phyloP scores from a whole-genome alignment of 1,140 invertebrate species.

The Habropoda laboriosa region DNA sequence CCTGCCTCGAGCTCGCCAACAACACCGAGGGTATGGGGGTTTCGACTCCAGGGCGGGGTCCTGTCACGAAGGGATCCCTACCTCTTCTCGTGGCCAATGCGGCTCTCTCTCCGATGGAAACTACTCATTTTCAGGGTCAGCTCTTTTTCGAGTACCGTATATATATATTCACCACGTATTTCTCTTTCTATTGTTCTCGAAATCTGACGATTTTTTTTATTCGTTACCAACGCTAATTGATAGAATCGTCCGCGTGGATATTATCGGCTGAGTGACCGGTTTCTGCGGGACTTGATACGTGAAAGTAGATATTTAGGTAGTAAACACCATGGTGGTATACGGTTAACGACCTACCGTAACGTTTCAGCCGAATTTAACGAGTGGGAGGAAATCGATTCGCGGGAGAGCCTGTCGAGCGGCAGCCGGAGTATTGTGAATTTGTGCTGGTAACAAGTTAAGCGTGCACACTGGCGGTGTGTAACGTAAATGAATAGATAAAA shows the following conservation, averaged over 20 bases:
- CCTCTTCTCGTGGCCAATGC: constrained; percentile 1
- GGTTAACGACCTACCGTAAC: constrained; percentile 49
- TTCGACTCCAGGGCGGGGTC: constrained; percentile 58
- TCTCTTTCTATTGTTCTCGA: no score
- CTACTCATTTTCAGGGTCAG: constrained; percentile 42
- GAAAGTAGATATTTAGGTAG: background rate
- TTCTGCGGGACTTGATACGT: background rate
- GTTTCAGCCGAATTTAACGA: constrained; percentile 30
- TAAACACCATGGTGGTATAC: background rate
- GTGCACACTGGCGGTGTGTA: background rate
- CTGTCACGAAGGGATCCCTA: constrained; percentile 51
- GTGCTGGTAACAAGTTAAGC: background rate
- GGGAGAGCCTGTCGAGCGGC: background rate
- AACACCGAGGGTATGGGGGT: constrained; percentile 39
- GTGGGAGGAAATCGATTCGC: constrained; percentile 38
- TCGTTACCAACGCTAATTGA: background rate
- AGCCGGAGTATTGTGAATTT: background rate
- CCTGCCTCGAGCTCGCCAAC: constrained; percentile 50
- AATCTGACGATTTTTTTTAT: no score
- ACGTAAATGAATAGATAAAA: no score
- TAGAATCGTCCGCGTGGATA: background rate
- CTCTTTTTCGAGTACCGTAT: background rate
- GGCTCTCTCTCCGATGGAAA: background rate
- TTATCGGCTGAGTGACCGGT: background rate
- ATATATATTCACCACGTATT: no score